phyloP scores from a whole-genome alignment of 2,888 invertebrate genomes.

The Agrochola macilenta region DNA sequence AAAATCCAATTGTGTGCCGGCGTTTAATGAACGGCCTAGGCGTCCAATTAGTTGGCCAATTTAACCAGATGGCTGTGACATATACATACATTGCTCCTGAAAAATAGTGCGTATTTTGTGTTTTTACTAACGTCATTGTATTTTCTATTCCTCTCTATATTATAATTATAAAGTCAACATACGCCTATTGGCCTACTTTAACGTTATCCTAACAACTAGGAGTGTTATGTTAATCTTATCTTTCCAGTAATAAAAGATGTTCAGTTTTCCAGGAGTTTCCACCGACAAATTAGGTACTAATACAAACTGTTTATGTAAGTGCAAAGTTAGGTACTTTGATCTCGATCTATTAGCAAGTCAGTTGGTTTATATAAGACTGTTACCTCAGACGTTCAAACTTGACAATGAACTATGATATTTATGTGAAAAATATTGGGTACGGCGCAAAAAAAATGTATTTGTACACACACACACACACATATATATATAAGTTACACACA shows the following conservation, averaged over 20 bases:
- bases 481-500: no score
- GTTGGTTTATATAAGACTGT: not conserved
- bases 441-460: not conserved
- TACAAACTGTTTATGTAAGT: not conserved
- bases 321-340: not conserved
- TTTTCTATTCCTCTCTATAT: no score
- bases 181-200: no score
- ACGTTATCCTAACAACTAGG: not conserved
- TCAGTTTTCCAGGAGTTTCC: not conserved
- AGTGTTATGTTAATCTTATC: not conserved
- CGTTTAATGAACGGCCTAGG: no score
- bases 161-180: no score
- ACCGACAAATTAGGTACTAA: not conserved
- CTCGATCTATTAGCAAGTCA: constrained; percentile 19
- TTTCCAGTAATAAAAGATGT: not conserved
- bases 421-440: not conserved
- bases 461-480: no score
- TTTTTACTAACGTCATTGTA: no score
- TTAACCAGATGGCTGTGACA: no score
- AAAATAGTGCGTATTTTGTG: no score
- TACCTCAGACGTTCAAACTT: not conserved
- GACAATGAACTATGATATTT: constrained; percentile 42
- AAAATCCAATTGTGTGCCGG: no score
- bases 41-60: no score
- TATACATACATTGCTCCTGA: no score